A percentile compares a stretch with the other conserved stretches of the same genome.
These are phyloP conservation scores for Alligator sinensis DNA, from an alignment of 2,113 vertebrate species.

Conservation along the genomic window DNA sequence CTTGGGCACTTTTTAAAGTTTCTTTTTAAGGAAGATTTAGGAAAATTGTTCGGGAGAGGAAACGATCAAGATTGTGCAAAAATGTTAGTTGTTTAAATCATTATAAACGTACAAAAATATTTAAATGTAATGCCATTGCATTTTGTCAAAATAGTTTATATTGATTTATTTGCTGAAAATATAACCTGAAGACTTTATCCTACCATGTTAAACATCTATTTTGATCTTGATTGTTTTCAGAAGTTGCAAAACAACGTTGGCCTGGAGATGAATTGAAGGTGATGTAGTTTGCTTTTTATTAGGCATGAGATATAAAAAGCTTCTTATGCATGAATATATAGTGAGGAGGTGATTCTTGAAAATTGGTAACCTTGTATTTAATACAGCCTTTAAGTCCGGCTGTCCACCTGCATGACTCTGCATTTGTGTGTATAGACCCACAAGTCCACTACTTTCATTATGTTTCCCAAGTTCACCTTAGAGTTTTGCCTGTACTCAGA, in stretches of 20 bases:
- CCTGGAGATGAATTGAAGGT: not conserved
- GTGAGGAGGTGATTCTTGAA: not conserved
- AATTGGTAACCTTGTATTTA: not conserved
- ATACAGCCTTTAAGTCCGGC: not conserved
- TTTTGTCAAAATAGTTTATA: not conserved
- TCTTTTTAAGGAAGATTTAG: not conserved
- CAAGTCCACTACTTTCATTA: rapidly evolving
- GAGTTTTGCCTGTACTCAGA: not conserved
- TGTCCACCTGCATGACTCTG: not conserved
- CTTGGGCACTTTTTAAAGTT: not conserved
- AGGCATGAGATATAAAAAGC: not conserved
- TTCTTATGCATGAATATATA: not conserved
- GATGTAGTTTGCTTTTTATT: not conserved
- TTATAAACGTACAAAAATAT: not conserved
- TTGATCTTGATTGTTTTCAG: not conserved
- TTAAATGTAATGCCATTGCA: not conserved
- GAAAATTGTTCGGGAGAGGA: not conserved
- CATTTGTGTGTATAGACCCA: not conserved
- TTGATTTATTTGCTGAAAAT: not conserved
- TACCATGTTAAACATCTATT: not conserved
- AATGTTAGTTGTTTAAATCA: not conserved
- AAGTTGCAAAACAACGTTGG: not conserved
- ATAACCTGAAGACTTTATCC: not conserved
- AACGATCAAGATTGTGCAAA: not conserved
- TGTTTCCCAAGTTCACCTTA: not conserved